phyloP scores from a whole-genome alignment of 2,113 vertebrate genomes.

The Panthera tigris region DNA sequence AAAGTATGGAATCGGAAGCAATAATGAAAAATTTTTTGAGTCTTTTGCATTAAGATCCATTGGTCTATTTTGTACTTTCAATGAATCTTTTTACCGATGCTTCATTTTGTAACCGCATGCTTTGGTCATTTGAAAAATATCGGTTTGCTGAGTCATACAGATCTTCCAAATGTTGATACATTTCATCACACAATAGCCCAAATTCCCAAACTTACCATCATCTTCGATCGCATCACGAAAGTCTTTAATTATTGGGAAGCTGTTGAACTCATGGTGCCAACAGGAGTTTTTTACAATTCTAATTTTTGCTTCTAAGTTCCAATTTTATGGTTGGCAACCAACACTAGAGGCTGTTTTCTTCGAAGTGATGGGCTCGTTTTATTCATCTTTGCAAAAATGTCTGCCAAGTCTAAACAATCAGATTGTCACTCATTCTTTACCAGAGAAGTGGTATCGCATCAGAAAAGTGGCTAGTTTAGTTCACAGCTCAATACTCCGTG shows the following conservation, averaged over 20 bases:
- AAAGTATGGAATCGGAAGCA: neutral
- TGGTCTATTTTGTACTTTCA: neutral
- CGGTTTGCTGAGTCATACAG: neutral
- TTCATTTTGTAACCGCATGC: neutral
- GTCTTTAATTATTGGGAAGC: conserved; percentile 35
- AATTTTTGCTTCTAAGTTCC: conserved; percentile 23
- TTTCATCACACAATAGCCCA: neutral
- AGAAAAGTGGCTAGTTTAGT: neutral
- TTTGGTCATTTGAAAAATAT: conserved; percentile 3
- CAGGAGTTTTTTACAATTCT: conserved; percentile 15
- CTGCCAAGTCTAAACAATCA: neutral
- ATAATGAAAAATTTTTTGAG: neutral
- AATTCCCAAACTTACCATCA: neutral
- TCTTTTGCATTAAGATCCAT: neutral
- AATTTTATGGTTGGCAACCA: conserved; percentile 32
- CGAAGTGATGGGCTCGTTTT: conserved; percentile 3
- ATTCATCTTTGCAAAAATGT: conserved; percentile 41
- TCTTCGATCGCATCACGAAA: neutral
- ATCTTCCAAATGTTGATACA: neutral
- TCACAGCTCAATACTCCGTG: neutral
- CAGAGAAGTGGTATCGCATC: neutral
- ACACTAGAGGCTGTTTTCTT: neutral
- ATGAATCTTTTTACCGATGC: neutral
- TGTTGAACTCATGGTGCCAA: conserved; percentile 10
- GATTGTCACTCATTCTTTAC: neutral